A percentile compares a stretch with the other conserved stretches of the same genome.
Conservation (phyloP, 2,888 invertebrate species). For the Zhuqinia jingwanae region DNA sequence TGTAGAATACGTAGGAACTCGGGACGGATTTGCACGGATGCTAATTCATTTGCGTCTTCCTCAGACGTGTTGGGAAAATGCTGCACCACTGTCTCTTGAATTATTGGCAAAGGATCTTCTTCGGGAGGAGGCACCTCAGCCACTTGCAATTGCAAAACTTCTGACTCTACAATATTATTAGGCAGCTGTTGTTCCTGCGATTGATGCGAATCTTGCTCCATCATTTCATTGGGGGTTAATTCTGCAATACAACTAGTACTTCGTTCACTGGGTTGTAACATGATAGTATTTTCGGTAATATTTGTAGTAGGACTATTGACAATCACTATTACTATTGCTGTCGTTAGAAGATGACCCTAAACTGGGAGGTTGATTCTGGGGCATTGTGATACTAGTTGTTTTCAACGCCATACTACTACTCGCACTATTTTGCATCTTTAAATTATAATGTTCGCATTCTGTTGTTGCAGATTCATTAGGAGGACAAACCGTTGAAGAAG, state of each 20-base stretch:
- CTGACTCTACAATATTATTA: not conserved
- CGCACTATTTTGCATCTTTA: not conserved
- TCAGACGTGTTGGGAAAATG: conserved; percentile 61
- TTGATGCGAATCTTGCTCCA: not conserved
- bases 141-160: not conserved
- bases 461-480: not conserved
- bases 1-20: conserved; percentile 61
- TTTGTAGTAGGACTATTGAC: no score
- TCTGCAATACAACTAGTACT: not conserved
- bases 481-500: not conserved
- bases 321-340: no score
- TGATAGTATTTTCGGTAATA: no score
- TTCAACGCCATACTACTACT: not conserved
- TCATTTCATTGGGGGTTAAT: not conserved
- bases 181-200: conserved; percentile 25
- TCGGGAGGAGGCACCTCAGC: not conserved
- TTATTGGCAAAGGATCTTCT: conserved; percentile 54
- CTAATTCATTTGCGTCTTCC: conserved; percentile 64
- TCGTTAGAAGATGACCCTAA: not conserved
- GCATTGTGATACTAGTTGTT: not conserved
- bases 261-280: no score
- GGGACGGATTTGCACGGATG: conserved; percentile 60
- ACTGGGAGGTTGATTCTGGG: conserved; percentile 13
- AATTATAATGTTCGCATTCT: not conserved
- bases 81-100: conserved; percentile 54